Conservation (phyloP, 1,140 invertebrate genomes). For the Hycleus phaleratus region DNA sequence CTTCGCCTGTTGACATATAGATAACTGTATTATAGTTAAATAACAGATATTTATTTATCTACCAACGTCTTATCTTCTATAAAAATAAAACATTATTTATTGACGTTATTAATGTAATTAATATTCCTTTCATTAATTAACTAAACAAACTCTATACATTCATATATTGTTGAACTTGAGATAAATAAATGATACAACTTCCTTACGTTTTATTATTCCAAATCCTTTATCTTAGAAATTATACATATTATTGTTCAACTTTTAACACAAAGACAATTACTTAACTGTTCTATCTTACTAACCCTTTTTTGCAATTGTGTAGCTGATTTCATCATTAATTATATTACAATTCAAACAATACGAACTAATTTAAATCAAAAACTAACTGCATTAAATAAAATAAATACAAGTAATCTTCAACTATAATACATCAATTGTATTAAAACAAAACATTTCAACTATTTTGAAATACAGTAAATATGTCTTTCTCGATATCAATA, state of each 20-base stretch:
- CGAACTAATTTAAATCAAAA: no score
- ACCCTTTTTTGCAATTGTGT: no score
- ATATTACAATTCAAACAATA: no score
- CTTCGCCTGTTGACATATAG: constrained; percentile 12
- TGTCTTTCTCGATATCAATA: no score
- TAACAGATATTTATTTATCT: constrained; percentile 12
- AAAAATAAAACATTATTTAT: constrained; percentile 14
- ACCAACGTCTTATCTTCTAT: neutral
- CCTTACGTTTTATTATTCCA: constrained; percentile 8
- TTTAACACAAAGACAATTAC: neutral
- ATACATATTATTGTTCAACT: constrained; percentile 11
- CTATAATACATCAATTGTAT: no score
- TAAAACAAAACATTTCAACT: no score
- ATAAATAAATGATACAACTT: constrained; percentile 14
- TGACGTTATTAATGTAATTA: constrained; percentile 14
- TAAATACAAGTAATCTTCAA: no score
- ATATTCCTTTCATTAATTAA: constrained; percentile 9
- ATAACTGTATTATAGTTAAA: constrained; percentile 12
- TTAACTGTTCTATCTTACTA: no score
- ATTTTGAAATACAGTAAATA: no score
- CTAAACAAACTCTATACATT: constrained; percentile 4
- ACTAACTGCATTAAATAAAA: no score
- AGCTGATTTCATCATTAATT: no score
- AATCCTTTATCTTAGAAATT: constrained; percentile 6
- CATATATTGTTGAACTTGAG: constrained; percentile 9